Evolutionary conservation across 2,113 vertebrate genomes (phyloP), one percentile per base, ranked within the genome.

Genomic region (Caloenas nicobarica): DNA sequence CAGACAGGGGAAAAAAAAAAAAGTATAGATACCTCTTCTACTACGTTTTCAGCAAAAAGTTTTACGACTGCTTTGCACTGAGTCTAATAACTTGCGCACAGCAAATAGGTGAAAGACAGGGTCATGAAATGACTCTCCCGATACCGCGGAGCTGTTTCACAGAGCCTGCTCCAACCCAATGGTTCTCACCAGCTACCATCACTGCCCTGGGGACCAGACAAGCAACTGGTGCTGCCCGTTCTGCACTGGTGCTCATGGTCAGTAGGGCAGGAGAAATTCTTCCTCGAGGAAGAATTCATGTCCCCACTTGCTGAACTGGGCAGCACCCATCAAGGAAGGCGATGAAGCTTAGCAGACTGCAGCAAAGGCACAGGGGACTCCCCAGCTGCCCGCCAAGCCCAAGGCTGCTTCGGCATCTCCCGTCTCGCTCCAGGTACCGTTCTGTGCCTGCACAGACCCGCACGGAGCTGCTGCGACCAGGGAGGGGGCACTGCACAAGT

Each of bases 401-500:
- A 61, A 56, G 34, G 34, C 3, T 53, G 34, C 56, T 70, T 70
- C 57, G 76, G 11, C 21, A 26, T 53, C 36, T 51, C 57, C 42
- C 24, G 18, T 53, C 71, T 78, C 2, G 0, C n/a, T 40, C 51
- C n/a, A 71, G 40, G 36, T 65, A 46, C 28, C 23, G 16, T 11
- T 33, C 16, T 57, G 23, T 50, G 61, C 40, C 53, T 11, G 3
- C 16, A 64, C 42, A 77, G n/a, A 33, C 33, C 29, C 11, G 12
- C 13, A 25, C 2, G 23, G 9, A 57, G 26, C 0, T 18, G 48
- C 56, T 64, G 68, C 7, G 4, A 48, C 40, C 34, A 10, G 1
- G 25, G 42, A 51, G 6, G 6, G 9, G 4, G 6, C 15, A 28
- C 64, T 16, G 69, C n/a, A 50, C 15, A 56, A 61, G 15, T 0